Conservation (phyloP, 2,888 invertebrate genomes). For the Tethea ocularis region DNA sequence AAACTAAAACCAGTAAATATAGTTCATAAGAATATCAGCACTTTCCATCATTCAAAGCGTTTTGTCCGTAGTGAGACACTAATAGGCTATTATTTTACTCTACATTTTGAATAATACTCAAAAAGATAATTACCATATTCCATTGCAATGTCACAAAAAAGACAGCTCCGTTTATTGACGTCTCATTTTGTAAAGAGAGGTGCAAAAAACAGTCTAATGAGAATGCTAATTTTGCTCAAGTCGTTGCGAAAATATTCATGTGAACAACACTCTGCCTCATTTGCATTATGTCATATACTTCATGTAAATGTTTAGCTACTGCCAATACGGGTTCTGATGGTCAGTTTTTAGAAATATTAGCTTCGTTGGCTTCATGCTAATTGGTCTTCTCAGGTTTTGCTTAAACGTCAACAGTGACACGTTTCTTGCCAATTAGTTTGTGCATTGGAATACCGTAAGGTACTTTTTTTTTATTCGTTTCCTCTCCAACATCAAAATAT, state of each 20-base stretch:
- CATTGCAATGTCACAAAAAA: conserved; percentile 35
- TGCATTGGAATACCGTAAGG: not conserved
- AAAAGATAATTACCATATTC: conserved; percentile 17
- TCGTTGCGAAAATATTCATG: conserved; percentile 63
- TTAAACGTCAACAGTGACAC: conserved; percentile 26
- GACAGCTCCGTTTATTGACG: conserved; percentile 54
- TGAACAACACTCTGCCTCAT: conserved; percentile 60
- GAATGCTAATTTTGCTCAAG: conserved; percentile 66
- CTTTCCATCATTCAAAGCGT: not conserved
- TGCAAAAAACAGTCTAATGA: conserved; percentile 68
- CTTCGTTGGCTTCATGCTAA: conserved; percentile 34
- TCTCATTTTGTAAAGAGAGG: conserved; percentile 58
- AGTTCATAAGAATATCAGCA: not conserved
- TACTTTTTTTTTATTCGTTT: not conserved
- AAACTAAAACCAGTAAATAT: not conserved
- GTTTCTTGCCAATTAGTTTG: conserved; percentile 29
- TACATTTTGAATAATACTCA: conserved; percentile 6
- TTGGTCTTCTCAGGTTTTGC: conserved; percentile 25
- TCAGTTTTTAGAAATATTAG: conserved; percentile 47
- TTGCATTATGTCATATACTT: conserved; percentile 74
- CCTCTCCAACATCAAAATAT: conserved; percentile 5
- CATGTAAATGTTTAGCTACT: conserved; percentile 72
- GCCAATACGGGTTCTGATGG: conserved; percentile 50
- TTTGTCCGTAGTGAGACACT: conserved; percentile 1
- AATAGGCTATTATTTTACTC: conserved; percentile 2